Percentiles rank a stretch among this genome's conserved stretches.
These are phyloP conservation scores for Harpagifer antarcticus DNA, from an alignment of 2,797 vertebrate species.

Conservation along the genomic window DNA sequence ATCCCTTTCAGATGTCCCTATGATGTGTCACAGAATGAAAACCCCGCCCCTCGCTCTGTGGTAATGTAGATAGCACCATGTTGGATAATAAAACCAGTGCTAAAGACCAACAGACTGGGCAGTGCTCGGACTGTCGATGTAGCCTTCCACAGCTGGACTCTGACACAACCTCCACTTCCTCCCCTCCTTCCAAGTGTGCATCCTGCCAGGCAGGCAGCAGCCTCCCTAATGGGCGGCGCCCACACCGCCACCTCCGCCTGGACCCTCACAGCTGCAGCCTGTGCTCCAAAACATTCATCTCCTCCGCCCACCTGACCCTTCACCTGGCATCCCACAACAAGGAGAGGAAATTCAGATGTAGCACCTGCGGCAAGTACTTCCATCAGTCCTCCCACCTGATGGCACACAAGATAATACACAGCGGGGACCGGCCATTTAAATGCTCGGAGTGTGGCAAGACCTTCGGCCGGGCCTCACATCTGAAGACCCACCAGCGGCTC, in stretches of 20 bases:
- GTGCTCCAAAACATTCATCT: constrained; percentile 85
- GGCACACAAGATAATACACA: constrained; percentile 84
- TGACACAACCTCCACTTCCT: constrained; percentile 24
- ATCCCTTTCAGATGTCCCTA: constrained; percentile 33
- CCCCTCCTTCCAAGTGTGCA: constrained; percentile 55
- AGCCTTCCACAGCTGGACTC: constrained; percentile 30
- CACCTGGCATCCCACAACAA: constrained; percentile 82
- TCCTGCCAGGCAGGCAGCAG: constrained; percentile 60
- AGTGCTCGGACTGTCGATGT: constrained; percentile 70
- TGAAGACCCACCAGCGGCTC: constrained; percentile 85
- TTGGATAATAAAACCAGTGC: constrained; percentile 65
- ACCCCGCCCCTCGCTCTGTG: constrained; percentile 26
- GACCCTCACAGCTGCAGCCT: constrained; percentile 80
- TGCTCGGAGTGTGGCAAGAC: constrained; percentile 84
- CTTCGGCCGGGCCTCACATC: constrained; percentile 83
- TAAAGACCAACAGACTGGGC: constrained; percentile 26
- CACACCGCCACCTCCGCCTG: constrained; percentile 61
- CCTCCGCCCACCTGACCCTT: constrained; percentile 80
- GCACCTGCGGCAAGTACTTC: constrained; percentile 83
- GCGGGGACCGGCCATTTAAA: constrained; percentile 84
- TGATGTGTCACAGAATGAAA: constrained; percentile 20
- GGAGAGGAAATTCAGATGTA: constrained; percentile 82
- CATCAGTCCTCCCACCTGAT: constrained; percentile 84
- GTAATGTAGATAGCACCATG: constrained; percentile 58
- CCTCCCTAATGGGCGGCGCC: constrained; percentile 47